Conservation (phyloP, 2,797 vertebrate species). For the Sciurus carolinensis region DNA sequence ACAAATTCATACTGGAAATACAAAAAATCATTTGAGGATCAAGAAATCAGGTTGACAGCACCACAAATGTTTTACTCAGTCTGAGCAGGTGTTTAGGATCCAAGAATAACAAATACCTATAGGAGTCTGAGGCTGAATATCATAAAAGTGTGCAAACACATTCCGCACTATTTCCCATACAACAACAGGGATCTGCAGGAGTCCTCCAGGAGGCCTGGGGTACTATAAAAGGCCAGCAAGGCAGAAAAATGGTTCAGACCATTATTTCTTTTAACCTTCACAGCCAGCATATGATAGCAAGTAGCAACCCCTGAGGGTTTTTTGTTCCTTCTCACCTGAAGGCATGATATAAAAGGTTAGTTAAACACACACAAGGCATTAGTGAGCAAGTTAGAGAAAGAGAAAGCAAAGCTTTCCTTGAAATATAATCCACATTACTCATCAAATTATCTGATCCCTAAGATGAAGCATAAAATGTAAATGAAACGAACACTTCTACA, state of each 20-base stretch:
- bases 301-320: neutral
- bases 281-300: neutral
- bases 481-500: neutral
- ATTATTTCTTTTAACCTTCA: constrained; percentile 48
- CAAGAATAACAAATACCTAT: constrained; percentile 28
- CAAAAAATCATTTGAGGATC: constrained; percentile 78
- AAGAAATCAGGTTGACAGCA: constrained; percentile 84
- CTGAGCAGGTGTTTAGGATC: constrained; percentile 16
- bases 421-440: neutral
- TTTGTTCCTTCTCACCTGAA: constrained; percentile 47
- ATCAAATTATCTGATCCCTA: constrained; percentile 19
- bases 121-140: neutral
- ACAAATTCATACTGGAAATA: constrained; percentile 79
- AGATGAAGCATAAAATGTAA: constrained; percentile 20
- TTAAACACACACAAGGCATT: constrained; percentile 66
- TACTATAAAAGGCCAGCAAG: constrained; percentile 5
- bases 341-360: constrained; percentile 50
- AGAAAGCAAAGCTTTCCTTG: constrained; percentile 43
- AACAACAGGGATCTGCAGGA: neutral
- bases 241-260: neutral
- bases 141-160: constrained; percentile 21
- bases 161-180: neutral
- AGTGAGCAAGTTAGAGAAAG: constrained; percentile 44
- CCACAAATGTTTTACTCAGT: constrained; percentile 79
- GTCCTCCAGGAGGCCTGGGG: neutral